Evolutionary conservation across 2,888 invertebrate species (phyloP), one percentile per base, ranked within the genome.

Genomic region (Acleris laterana): DNA sequence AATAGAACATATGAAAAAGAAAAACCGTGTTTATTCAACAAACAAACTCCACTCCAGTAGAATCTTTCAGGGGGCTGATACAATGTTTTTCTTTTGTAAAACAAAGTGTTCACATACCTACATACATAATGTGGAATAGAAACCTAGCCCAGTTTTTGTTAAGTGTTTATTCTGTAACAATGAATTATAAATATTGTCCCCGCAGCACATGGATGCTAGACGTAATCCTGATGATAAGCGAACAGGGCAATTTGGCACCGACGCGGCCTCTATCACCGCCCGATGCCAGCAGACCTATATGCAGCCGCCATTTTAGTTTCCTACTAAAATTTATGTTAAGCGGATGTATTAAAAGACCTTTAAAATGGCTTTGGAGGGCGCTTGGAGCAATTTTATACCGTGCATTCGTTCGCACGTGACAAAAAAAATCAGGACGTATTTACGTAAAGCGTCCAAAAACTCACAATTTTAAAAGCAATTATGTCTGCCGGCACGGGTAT

Each of bases 161-260:
- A 17, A 19, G 49, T 17, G 20, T 19, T 49, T 20, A 11, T 20
- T 20, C 7, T 20, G 13, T 11, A 32, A 17, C 20, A 55, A 49
- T 22, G 32, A 11, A 51, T 66, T 66, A 57, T 48, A 62, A 62
- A 66, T 42, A 50, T 53, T 55, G 60, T 51, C 51, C 17, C 16
- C 44, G 44, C 51, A 46, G 25, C 55, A 57, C 46, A 49, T 25
- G 46, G 50, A 11, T 5, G 73, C 77, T 78, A 71, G 77, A 83
- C 75, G 81, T 91, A 87, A 90, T 87, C 88, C 84, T 81, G 81
- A 85, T 87, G 90, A 90, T 91, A 91, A 88, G 87, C 87, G 87
- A 76, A 85, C 83, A 75, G 79, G 86, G 87, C 87, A 85, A 91
- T 92, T 92, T 92, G 92, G 92, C 92, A 92, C 73, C 81, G 70